Conservation (phyloP, 2,888 invertebrate species). For the Bombylius major region DNA sequence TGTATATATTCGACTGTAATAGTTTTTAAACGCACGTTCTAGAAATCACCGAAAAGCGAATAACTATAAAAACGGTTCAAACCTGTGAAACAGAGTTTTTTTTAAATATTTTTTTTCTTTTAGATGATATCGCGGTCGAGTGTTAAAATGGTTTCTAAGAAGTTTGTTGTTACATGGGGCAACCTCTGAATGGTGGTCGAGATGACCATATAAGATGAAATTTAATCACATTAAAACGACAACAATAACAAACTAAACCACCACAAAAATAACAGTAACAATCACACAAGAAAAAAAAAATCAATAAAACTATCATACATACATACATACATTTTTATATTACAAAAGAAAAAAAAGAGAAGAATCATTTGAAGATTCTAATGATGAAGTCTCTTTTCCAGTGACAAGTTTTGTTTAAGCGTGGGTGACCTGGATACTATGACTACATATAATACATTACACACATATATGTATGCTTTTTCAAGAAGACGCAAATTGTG, state of each 20-base stretch:
- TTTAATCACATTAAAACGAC: neutral
- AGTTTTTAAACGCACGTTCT: too few species aligned
- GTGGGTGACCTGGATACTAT: slow-evolving; percentile 8
- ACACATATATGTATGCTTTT: neutral
- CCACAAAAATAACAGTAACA: neutral
- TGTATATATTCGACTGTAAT: too few species aligned
- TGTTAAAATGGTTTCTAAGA: slow-evolving; percentile 15
- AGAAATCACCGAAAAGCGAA: too few species aligned
- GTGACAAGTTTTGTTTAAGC: slow-evolving; percentile 8
- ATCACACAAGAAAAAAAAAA: neutral
- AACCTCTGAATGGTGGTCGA: slow-evolving; percentile 5
- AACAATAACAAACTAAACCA: neutral
- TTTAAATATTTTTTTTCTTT: neutral
- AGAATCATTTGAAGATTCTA: slow-evolving; percentile 1
- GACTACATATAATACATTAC: too few species aligned
- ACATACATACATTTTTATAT: neutral
- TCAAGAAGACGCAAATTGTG: neutral
- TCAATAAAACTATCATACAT: neutral
- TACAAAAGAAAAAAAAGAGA: neutral
- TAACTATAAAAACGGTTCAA: too few species aligned
- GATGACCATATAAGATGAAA: slow-evolving; percentile 5
- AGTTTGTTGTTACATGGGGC: slow-evolving; percentile 4
- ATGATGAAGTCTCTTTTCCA: slow-evolving; percentile 2
- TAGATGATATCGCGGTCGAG: slow-evolving; percentile 9
- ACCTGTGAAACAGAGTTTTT: too few species aligned